Evolutionary conservation across 1,140 invertebrate species (phyloP).

Genomic region (Phortica variegata): DNA sequence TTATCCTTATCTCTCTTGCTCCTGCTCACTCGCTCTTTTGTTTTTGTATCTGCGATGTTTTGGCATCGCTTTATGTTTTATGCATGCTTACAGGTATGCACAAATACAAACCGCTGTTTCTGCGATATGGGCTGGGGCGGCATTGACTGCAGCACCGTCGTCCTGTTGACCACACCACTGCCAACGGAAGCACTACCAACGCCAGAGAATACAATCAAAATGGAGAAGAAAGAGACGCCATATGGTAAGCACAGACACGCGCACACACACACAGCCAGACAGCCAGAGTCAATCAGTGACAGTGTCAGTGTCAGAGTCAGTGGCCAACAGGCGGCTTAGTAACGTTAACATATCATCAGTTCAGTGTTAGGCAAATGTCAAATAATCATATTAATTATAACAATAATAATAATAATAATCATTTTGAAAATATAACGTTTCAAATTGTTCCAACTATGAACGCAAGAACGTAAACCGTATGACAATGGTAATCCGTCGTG

Average conservation of each 20-base stretch:
- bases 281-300: background rate
- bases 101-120: constrained; percentile 88
- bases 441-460: too few relatives aligned
- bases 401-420: too few relatives aligned
- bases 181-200: constrained; percentile 59
- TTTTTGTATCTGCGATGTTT: background rate
- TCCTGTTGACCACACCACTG: constrained; percentile 65
- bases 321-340: too few relatives aligned
- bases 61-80: constrained; percentile 8
- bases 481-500: constrained; percentile 57
- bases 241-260: constrained; percentile 68
- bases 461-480: constrained; percentile 34
- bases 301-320: too few relatives aligned
- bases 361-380: too few relatives aligned
- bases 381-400: too few relatives aligned
- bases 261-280: background rate
- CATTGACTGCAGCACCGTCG: constrained; percentile 80
- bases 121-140: constrained; percentile 88
- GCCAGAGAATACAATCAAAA: constrained; percentile 61
- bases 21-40: background rate
- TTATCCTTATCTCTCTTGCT: background rate
- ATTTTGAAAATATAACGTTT: too few relatives aligned
- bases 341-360: too few relatives aligned
- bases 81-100: constrained; percentile 73
- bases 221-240: constrained; percentile 83